Evolutionary conservation across 2,797 vertebrate genomes (phyloP), one percentile per base, ranked within the genome.

Genomic region (Cyclopterus lumpus): DNA sequence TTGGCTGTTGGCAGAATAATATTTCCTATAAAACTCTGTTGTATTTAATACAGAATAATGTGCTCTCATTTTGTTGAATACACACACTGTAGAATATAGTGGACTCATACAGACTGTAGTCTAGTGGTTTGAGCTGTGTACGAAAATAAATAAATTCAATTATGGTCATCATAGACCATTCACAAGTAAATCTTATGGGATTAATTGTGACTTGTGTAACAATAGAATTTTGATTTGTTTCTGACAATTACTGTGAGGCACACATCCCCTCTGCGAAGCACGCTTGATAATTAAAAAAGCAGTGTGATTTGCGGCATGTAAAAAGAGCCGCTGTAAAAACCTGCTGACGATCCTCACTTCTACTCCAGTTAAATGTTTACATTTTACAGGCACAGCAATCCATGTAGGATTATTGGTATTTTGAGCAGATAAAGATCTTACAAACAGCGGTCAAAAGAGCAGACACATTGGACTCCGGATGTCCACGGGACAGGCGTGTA

Each of bases 331-430:
- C 28, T 58, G 30, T 40, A 53, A 71, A 53, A 46, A 68, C 40
- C 34, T 63, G 62, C 34, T 64, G 62, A 51, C 38, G 20, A 18
- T 26, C 34, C 51, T 57, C 20, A 44, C n/a, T 68, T 67, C 26
- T 46, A 11, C 32, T 68, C 40, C 16, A 38, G 16, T 38, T 36
- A 24, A 10, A 57, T 38, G 15, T 67, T 32, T 54, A 24, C 42
- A 66, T 63, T 66, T 22, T 20, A 34, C 59, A 49, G 67, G 46
- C 36, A 62, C 53, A 48, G 7, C 24, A 69, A 15, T 8, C 28
- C 36, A 32, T 49, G 32, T 20, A 10, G 70, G 61, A 77, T 84
- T 79, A 63, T 26, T 77, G 58, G 49, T 61, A 8, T 83, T 64
- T 64, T 55, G 38, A 53, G 34, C n/a, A 65, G 77, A 46, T 73